phyloP scores from a whole-genome alignment of 1,140 invertebrate genomes.

The Lamellibrachia luymesi region DNA sequence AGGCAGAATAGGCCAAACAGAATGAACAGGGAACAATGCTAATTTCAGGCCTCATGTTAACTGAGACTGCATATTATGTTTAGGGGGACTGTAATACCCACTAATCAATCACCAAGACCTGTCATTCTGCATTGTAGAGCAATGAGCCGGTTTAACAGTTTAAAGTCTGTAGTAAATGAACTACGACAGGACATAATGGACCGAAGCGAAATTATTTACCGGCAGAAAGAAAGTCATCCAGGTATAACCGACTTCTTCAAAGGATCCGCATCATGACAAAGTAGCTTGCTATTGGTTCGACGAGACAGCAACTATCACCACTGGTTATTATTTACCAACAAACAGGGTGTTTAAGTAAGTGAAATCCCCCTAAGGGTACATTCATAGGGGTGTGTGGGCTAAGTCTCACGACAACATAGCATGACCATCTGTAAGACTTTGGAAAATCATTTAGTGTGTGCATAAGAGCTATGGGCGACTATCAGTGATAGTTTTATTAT shows the following conservation, averaged over 20 bases:
- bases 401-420: not conserved
- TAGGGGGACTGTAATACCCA: not conserved
- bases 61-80: slow-evolving; percentile 1
- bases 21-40: not conserved
- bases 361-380: not conserved
- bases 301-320: not conserved
- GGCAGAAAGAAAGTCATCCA: not conserved
- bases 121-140: not conserved
- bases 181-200: not conserved
- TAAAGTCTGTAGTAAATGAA: not conserved
- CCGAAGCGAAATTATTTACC: not conserved
- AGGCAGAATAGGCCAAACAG: not conserved
- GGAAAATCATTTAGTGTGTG: not conserved
- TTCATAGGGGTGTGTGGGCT: not conserved
- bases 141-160: not conserved
- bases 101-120: not conserved
- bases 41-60: not conserved
- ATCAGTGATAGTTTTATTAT: too few relatives aligned
- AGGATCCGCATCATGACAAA: not conserved
- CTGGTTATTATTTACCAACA: not conserved
- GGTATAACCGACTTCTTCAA: not conserved
- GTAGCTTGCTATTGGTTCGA: not conserved
- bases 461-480: not conserved
- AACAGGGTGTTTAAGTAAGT: not conserved
- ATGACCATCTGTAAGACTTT: not conserved